A percentile compares a stretch with the other conserved stretches of the same genome.
Evolutionary conservation across 2,888 invertebrate species (phyloP).

Genomic region (Volucella zonaria): DNA sequence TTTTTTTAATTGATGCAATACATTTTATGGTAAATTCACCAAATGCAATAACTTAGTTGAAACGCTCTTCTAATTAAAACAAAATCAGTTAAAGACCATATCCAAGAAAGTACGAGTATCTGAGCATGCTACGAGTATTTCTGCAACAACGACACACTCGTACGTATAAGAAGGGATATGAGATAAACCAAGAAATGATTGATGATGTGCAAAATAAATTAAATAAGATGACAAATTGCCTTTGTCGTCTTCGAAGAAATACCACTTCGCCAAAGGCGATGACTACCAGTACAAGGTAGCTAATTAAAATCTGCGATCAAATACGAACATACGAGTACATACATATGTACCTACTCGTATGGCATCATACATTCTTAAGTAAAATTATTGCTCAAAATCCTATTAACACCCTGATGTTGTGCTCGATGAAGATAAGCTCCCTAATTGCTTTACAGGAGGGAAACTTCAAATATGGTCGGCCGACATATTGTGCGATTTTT

Average conservation of each 20-base stretch:
- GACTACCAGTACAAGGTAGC: slow-evolving; percentile 63
- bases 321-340: background rate
- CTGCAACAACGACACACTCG: slow-evolving; percentile 20
- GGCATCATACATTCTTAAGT: slow-evolving; percentile 39
- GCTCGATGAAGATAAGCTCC: slow-evolving; percentile 66
- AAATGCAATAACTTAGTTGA: no score
- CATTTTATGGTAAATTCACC: slow-evolving; percentile 16
- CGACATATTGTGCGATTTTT: slow-evolving; percentile 58
- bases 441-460: slow-evolving; percentile 65
- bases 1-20: background rate
- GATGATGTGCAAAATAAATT: slow-evolving; percentile 71
- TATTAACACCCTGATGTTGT: slow-evolving; percentile 72
- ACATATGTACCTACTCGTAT: slow-evolving; percentile 1
- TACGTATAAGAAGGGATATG: slow-evolving; percentile 12
- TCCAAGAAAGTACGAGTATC: background rate
- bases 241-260: slow-evolving; percentile 43
- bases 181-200: slow-evolving; percentile 44
- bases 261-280: slow-evolving; percentile 3
- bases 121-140: background rate
- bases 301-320: slow-evolving; percentile 64
- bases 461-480: slow-evolving; percentile 66
- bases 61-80: no score
- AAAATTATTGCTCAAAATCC: slow-evolving; percentile 63
- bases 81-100: no score
- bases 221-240: slow-evolving; percentile 72